Evolutionary conservation across 2,113 vertebrate genomes (phyloP).

Genomic region (Daubentonia madagascariensis): DNA sequence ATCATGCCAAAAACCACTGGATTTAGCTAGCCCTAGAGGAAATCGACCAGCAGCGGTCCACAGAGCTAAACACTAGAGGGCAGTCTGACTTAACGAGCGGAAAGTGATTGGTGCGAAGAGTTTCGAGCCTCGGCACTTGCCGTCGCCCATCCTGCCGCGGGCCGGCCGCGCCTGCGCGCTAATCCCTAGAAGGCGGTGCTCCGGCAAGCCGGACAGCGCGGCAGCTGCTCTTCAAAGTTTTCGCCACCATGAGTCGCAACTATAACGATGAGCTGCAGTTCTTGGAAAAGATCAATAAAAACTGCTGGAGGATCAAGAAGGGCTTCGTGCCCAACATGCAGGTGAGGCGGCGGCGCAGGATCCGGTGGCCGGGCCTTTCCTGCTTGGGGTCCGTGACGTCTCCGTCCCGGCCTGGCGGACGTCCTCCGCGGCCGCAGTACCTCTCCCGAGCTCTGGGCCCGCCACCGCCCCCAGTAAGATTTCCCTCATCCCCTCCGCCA

Average conservation of each 20-base stretch:
- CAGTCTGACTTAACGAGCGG: neutral
- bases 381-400: neutral
- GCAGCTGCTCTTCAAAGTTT: neutral
- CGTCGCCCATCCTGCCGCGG: accelerated
- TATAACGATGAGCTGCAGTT: slow-evolving; percentile 98
- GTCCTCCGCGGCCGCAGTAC: accelerated
- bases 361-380: neutral
- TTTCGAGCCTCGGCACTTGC: slow-evolving; percentile 59
- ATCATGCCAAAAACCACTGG: neutral
- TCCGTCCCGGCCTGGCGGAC: neutral
- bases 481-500: neutral
- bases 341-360: slow-evolving; percentile 78
- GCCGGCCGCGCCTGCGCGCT: slow-evolving; percentile 27
- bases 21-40: neutral
- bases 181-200: neutral
- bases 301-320: slow-evolving; percentile 96
- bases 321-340: slow-evolving; percentile 99
- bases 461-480: accelerated
- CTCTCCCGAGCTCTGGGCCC: accelerated
- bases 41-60: neutral
- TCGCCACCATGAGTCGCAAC: slow-evolving; percentile 89
- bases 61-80: neutral
- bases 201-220: accelerated
- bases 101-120: accelerated
- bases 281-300: slow-evolving; percentile 92